Evolutionary conservation across 2,113 vertebrate genomes (phyloP), one percentile per base, ranked within the genome.

Genomic region (Perognathus longimembris): DNA sequence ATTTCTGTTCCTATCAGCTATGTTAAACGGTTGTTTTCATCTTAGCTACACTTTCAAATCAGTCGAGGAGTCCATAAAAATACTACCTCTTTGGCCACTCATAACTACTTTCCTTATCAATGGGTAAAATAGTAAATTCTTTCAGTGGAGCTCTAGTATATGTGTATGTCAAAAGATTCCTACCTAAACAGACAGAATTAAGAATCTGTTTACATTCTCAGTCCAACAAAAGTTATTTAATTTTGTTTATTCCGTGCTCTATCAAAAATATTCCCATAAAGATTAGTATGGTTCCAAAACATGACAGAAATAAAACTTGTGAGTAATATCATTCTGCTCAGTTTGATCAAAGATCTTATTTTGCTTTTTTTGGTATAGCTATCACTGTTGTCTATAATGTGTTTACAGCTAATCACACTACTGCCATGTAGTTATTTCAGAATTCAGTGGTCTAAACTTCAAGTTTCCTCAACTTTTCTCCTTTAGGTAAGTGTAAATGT

Each of bases 331-430:
- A 90, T 34, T 88, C 42, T 74, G 75, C 50, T 83, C 59, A 78
- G 74, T 92, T 70, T 92, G 40, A 76, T 74, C 32, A 90, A 88
- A 86, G 36, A 71, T n/a, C 34, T 74, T 70, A 81, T 34, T 79
- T 75, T 92, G 45, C 15, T 10, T 70, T 74, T 82, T 57, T 71
- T 73, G 54, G 28, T 93, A 18, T 50, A 87, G 38, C 42, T 91
- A 66, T 64, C 67, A 85, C 20, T 70, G 82, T 78, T 88, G 59
- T 36, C 87, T 66, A 86, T 8, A 66, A 20, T 32, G 7, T 57
- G 85, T 85, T 59, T 59, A 66, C 1, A 42, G 26, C 9, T 61
- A 78, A 63, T 80, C 70, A 17, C 83, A 88, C 7, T 40, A 69
- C 57, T 91, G 66, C 66, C 32, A 4, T 75, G 89, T 54, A 15